Evolutionary conservation across 2,888 invertebrate species (phyloP).

Genomic region (Aleiodes alternator): DNA sequence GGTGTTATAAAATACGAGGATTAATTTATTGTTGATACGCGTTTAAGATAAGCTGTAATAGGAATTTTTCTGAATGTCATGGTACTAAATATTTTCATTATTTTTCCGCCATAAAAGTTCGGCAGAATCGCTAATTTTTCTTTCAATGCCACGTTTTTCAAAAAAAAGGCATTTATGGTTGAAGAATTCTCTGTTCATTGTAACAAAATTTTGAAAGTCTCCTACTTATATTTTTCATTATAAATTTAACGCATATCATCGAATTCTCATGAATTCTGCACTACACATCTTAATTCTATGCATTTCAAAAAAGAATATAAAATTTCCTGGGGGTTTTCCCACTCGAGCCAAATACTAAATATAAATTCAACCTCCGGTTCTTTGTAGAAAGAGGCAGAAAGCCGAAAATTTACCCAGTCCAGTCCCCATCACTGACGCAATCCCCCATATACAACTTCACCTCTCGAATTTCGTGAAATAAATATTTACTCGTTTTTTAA

Average conservation of each 20-base stretch:
- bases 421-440: constrained; percentile 44
- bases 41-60: constrained; percentile 16
- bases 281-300: constrained; percentile 52
- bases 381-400: constrained; percentile 63
- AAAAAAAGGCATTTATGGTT: no score
- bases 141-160: no score
- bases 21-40: constrained; percentile 14
- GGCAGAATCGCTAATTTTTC: no score
- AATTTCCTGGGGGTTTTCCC: constrained; percentile 56
- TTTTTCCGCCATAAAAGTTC: no score
- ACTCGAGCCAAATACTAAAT: constrained; percentile 73
- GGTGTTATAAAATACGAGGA: constrained; percentile 16
- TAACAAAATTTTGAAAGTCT: no score
- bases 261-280: constrained; percentile 44
- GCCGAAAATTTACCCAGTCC: constrained; percentile 57
- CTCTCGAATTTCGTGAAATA: not conserved
- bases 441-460: constrained; percentile 6
- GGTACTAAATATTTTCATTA: not conserved
- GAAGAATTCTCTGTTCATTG: no score
- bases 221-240: no score
- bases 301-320: constrained; percentile 71
- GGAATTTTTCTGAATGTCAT: not conserved
- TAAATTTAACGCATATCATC: constrained; percentile 52
- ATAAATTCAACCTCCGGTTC: constrained; percentile 64
- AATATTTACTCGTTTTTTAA: not conserved